phyloP scores from a whole-genome alignment of 2,113 vertebrate species.

The Oriolus oriolus region DNA sequence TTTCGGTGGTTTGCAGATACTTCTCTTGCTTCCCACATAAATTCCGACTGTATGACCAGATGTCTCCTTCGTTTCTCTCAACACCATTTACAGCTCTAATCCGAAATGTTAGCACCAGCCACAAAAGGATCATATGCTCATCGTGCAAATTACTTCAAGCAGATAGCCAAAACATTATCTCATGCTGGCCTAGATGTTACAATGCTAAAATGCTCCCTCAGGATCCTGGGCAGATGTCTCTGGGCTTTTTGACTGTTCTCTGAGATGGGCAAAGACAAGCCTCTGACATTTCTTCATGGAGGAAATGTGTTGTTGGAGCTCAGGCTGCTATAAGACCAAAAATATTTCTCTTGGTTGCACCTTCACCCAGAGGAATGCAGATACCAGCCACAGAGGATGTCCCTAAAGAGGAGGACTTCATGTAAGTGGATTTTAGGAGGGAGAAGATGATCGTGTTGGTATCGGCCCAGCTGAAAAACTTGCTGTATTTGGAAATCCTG shows the following conservation, averaged over 20 bases:
- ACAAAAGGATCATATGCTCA: neutral
- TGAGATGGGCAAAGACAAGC: neutral
- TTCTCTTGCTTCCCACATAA: conserved; percentile 25
- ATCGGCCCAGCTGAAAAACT: neutral
- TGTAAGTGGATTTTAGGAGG: neutral
- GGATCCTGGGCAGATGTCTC: neutral
- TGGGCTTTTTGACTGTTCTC: neutral
- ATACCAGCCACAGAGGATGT: neutral
- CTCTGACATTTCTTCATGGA: neutral
- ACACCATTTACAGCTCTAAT: neutral
- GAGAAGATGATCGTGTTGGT: neutral
- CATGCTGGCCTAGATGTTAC: neutral
- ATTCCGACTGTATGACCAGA: conserved; percentile 51
- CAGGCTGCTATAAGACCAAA: neutral
- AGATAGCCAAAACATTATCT: conserved; percentile 45
- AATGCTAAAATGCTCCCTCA: neutral
- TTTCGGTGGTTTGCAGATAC: conserved; percentile 5
- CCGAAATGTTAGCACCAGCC: neutral
- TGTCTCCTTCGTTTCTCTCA: conserved; percentile 18
- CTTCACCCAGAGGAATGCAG: neutral
- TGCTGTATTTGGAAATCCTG: neutral
- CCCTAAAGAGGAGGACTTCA: neutral
- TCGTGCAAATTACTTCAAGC: neutral
- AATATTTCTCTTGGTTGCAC: neutral
- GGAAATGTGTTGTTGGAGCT: neutral